Base-by-base conservation (phyloP, 1,140 invertebrate genomes). In the Ruditapes philippinarum region DNA sequence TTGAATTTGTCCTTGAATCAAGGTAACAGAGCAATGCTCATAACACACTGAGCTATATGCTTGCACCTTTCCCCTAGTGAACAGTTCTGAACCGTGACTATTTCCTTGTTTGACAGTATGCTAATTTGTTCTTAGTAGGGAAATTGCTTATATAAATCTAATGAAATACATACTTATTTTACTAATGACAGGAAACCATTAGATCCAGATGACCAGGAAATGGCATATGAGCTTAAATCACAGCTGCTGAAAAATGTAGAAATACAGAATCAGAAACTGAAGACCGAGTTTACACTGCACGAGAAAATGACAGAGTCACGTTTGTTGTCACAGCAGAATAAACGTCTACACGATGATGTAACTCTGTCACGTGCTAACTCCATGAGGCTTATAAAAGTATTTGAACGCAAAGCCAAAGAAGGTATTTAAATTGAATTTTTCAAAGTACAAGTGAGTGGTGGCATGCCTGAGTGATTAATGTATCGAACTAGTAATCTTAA, bases 171-270 rank as follows among this genome's bases (percentile, higher is more conserved):
- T 54, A 33, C 28, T 87, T 3, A 78, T 12, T 45, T 45, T 5
- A 45, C 17, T 42, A 45, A 7, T 51, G 57, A 0, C 17, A 92
- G 89, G 42, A 90, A 89, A 51, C 87, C 79, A 31, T 49, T 93
- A 76, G 91, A 90, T 7, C 93, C 93, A 38, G 93, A 94, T 28
- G 92, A 94, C 65, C 92, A 93, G 60, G 93, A 93, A 40, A 31
- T 94, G 78, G 90, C 93, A 14, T 94, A 94, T 89, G 93, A 94
- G 62, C 45, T 94, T 0, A 94, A 94, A 54, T 91, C 92, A 78
- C 91, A 93, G 42, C 78, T 94, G 62, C 87, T 94, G 91, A 91
- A 92, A 62, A 93, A 93, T 76, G 89, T 94, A 31, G 92, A 93
- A 70, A 91, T 91, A 49, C 93, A 94, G 70, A 93, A 93, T 76